Conservation (phyloP, 2,888 invertebrate species). For the Anticlea derivata region DNA sequence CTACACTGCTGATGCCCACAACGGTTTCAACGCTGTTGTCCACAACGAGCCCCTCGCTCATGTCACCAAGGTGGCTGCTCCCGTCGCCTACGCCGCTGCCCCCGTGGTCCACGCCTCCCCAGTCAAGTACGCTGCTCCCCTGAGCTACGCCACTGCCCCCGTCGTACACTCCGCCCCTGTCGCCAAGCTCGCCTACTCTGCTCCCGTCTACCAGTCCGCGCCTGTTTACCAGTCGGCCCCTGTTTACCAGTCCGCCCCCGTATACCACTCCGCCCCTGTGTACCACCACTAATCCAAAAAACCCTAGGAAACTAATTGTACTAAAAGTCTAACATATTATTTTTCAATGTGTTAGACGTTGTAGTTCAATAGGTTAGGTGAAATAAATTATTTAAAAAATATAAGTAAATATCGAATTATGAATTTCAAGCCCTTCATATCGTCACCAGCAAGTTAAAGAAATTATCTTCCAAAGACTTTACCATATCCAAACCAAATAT, state of each 20-base stretch:
- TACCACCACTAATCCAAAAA: conserved; percentile 70
- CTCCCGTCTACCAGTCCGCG: conserved; percentile 48
- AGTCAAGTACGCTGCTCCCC: conserved; percentile 51
- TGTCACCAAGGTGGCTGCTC: conserved; percentile 51
- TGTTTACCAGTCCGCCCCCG: conserved; percentile 53
- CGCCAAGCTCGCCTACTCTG: conserved; percentile 42
- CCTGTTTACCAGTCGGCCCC: conserved; percentile 52
- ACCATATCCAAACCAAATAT: no score
- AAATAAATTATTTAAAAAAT: conserved; percentile 54
- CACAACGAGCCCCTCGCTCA: conserved; percentile 65
- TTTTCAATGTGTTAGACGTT: conserved; percentile 41
- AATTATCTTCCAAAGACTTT: no score
- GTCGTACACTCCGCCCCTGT: conserved; percentile 45
- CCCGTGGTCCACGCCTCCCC: conserved; percentile 36
- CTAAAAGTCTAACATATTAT: conserved; percentile 46
- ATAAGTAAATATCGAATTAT: conserved; percentile 11
- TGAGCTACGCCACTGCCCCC: conserved; percentile 66
- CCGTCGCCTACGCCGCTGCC: conserved; percentile 53
- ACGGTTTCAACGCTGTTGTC: conserved; percentile 84
- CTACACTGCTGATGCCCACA: conserved; percentile 73
- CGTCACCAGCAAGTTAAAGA: no score
- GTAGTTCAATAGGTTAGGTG: conserved; percentile 48
- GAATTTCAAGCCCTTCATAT: background rate
- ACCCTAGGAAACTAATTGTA: conserved; percentile 49
- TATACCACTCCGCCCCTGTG: conserved; percentile 66